These are phyloP conservation scores for Ernsta delagoae DNA, from an alignment of 2,888 invertebrate species.

Conservation along the genomic window DNA sequence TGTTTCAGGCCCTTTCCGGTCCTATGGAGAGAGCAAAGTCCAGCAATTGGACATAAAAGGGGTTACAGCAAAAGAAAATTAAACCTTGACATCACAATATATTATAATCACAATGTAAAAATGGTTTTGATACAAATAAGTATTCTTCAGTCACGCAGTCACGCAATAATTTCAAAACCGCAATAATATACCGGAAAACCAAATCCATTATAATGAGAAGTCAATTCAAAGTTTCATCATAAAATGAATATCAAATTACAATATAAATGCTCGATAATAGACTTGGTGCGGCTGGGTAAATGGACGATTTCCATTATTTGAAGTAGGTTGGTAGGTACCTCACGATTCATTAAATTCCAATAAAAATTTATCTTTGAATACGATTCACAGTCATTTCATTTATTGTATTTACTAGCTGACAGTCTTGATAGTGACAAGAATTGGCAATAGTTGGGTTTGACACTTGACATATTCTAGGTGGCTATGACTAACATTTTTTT, in stretches of 20 bases:
- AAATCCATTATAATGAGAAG: neutral
- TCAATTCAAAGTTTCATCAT: conserved; percentile 42
- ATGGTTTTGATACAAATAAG: neutral
- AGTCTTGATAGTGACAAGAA: too few relatives aligned
- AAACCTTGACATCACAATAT: too few relatives aligned
- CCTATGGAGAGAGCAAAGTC: too few relatives aligned
- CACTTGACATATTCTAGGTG: too few relatives aligned
- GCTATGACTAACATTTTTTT: too few relatives aligned
- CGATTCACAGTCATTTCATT: neutral
- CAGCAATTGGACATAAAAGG: too few relatives aligned
- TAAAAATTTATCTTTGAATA: conserved; percentile 22
- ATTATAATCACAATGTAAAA: too few relatives aligned
- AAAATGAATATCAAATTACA: conserved; percentile 63
- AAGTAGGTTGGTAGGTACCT: neutral
- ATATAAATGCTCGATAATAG: conserved; percentile 66
- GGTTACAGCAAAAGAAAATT: too few relatives aligned
- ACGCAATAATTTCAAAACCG: conserved; percentile 5
- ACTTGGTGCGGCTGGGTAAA: conserved; percentile 59
- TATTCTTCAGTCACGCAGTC: neutral
- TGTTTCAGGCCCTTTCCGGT: too few relatives aligned
- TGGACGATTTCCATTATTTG: conserved; percentile 63
- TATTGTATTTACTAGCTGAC: too few relatives aligned
- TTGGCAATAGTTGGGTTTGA: too few relatives aligned
- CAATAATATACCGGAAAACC: neutral
- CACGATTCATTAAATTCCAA: conserved; percentile 6